Evolutionary conservation across 2,113 vertebrate species (phyloP).

Genomic region (Asarcornis scutulata): DNA sequence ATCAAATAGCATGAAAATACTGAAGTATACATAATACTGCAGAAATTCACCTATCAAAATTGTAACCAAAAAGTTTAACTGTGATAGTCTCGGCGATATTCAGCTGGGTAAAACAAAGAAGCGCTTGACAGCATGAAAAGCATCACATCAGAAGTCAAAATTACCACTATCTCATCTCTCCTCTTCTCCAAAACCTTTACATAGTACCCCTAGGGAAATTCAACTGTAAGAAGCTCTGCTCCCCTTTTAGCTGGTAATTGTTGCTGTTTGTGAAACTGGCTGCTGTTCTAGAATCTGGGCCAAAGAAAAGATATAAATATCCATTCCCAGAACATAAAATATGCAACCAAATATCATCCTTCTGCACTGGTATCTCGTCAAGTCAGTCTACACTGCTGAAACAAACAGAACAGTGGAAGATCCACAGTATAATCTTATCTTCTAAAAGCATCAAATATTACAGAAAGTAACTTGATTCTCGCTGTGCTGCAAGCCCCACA

Average conservation of each 20-base stretch:
- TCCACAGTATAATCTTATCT: not conserved
- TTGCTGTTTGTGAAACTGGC: slow-evolving; percentile 39
- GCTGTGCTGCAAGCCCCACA: not conserved
- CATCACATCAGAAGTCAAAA: not conserved
- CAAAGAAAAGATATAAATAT: slow-evolving; percentile 56
- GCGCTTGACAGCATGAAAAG: not conserved
- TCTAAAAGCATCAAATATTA: not conserved
- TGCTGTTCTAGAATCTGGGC: slow-evolving; percentile 53
- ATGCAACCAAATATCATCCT: slow-evolving; percentile 41
- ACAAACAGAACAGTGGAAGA: not conserved
- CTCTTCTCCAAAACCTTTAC: not conserved
- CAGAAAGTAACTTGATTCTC: not conserved
- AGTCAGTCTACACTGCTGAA: not conserved
- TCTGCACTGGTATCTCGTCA: not conserved
- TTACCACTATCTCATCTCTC: not conserved
- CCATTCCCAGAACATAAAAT: slow-evolving; percentile 57
- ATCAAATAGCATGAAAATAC: not conserved
- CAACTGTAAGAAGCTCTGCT: not conserved
- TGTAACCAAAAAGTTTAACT: not conserved
- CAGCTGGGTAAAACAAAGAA: not conserved
- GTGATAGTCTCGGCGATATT: not conserved
- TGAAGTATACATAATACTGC: not conserved
- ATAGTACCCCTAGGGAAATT: not conserved
- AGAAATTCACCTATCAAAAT: not conserved
- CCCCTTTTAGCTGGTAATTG: slow-evolving; percentile 31